A percentile compares a stretch with the other conserved stretches of the same genome.
phyloP scores from a whole-genome alignment of 2,113 vertebrate genomes.

The Lamprotornis superbus region DNA sequence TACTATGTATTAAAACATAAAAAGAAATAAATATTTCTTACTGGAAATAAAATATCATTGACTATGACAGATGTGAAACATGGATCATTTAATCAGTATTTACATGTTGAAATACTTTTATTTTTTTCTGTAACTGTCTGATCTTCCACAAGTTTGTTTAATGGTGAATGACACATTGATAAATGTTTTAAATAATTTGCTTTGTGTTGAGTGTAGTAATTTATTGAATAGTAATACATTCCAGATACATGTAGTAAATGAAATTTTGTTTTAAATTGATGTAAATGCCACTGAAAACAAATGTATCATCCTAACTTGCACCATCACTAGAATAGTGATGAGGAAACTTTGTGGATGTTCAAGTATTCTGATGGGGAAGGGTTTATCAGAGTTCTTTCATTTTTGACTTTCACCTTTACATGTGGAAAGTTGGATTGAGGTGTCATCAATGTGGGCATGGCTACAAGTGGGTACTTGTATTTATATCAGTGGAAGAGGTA shows the following conservation, averaged over 20 bases:
- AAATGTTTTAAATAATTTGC: neutral
- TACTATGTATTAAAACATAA: neutral
- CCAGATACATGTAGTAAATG: neutral
- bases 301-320: neutral
- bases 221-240: neutral
- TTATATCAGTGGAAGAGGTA: neutral
- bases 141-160: neutral
- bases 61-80: neutral
- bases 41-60: neutral
- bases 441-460: rapidly evolving
- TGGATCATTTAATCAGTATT: neutral
- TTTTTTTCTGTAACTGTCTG: neutral
- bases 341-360: neutral
- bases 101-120: neutral
- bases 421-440: neutral
- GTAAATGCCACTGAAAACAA: neutral
- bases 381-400: neutral
- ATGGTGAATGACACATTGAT: neutral
- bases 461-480: neutral
- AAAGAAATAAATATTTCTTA: neutral
- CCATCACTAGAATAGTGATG: neutral
- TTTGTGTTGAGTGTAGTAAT: neutral
- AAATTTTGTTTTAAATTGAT: neutral
- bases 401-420: neutral
- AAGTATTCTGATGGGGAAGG: neutral